These are phyloP conservation scores for Folsomia manolachei DNA, from an alignment of 2,888 invertebrate species.

Conservation along the genomic window DNA sequence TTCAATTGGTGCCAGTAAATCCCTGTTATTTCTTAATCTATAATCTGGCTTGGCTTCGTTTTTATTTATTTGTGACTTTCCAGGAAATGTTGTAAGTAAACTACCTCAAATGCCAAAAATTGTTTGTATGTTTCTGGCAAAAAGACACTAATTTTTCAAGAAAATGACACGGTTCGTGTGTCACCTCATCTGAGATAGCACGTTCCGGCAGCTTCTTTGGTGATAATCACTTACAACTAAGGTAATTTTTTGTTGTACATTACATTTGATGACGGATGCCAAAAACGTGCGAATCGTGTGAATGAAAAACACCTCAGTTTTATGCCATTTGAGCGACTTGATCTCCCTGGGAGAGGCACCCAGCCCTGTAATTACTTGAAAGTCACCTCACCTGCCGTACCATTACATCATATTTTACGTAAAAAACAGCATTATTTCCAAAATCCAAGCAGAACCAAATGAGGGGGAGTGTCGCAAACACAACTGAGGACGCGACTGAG, in stretches of 20 bases:
- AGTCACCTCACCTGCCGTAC: neutral
- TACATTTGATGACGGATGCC: neutral
- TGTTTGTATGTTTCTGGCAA: neutral
- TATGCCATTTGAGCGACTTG: conserved; percentile 22
- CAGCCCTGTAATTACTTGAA: conserved; percentile 16
- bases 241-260: neutral
- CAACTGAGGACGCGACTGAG: neutral
- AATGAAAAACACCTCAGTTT: neutral
- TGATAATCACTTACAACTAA: conserved; percentile 5
- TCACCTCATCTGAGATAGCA: neutral
- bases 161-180: conserved; percentile 17
- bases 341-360: conserved; percentile 13
- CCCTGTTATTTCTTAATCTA: neutral
- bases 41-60: too few relatives aligned
- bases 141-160: too few relatives aligned
- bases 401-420: neutral
- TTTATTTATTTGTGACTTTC: neutral
- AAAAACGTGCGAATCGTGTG: conserved; percentile 13
- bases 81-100: neutral
- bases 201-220: neutral
- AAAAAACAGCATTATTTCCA: neutral
- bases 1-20: neutral
- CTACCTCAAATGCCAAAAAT: neutral
- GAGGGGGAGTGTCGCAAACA: conserved; percentile 3
- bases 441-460: neutral